These are phyloP conservation scores for Ornithoptera alexandrae DNA, from an alignment of 2,888 invertebrate species.

Conservation along the genomic window DNA sequence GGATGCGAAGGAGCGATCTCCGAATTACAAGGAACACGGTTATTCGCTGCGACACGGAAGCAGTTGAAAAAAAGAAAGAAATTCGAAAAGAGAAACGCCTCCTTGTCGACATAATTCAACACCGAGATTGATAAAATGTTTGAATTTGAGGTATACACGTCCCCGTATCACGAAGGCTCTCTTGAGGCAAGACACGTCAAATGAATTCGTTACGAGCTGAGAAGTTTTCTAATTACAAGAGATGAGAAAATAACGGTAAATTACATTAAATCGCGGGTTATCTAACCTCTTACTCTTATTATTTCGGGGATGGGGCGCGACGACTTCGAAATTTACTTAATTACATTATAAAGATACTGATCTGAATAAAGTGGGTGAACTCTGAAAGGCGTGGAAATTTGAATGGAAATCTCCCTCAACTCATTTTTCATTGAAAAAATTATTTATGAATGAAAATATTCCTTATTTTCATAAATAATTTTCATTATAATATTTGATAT, in stretches of 20 bases:
- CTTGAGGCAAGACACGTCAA: conserved; percentile 42
- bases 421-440: conserved; percentile 7
- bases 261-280: conserved; percentile 62
- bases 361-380: conserved; percentile 55
- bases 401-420: conserved; percentile 35
- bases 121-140: no score
- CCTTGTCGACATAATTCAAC: no score
- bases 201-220: conserved; percentile 48
- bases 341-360: conserved; percentile 68
- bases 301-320: conserved; percentile 58
- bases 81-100: no score
- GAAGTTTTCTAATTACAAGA: conserved; percentile 55
- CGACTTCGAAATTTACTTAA: conserved; percentile 69
- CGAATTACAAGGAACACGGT: no score
- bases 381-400: conserved; percentile 30
- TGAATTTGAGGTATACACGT: no score
- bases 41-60: no score
- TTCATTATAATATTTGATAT: not conserved
- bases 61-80: no score
- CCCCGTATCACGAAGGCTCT: conserved; percentile 9
- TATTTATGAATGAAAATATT: not conserved
- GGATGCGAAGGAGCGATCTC: no score
- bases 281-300: conserved; percentile 62
- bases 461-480: not conserved
- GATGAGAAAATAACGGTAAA: conserved; percentile 57